A percentile compares a stretch with the other conserved stretches of the same genome.
Evolutionary conservation across 2,113 vertebrate genomes (phyloP).

Genomic region (Cottus gobio): DNA sequence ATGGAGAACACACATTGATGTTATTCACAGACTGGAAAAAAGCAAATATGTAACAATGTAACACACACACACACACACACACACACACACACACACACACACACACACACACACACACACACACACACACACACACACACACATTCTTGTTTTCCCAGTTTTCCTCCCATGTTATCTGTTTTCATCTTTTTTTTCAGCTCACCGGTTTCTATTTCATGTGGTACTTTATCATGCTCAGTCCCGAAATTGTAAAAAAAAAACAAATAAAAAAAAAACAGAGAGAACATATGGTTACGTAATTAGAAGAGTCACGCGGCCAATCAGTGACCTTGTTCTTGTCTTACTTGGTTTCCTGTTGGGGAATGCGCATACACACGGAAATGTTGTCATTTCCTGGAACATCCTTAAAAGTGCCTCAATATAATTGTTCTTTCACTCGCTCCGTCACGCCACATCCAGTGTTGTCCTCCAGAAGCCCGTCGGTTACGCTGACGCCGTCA

Average conservation of each 20-base stretch:
- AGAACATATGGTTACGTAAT: constrained; percentile 32
- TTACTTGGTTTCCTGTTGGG: constrained; percentile 61
- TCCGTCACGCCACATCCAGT: constrained; percentile 61
- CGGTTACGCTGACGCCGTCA: constrained; percentile 27
- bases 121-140: neutral
- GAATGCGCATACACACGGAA: constrained; percentile 60
- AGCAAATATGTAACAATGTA: constrained; percentile 53
- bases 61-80: neutral
- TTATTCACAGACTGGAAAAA: constrained; percentile 48
- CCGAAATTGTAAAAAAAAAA: constrained; percentile 67
- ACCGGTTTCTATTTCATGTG: constrained; percentile 44
- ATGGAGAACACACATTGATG: constrained; percentile 81
- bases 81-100: neutral
- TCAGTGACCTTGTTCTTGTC: constrained; percentile 64
- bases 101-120: neutral
- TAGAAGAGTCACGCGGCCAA: constrained; percentile 58
- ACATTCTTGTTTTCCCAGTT: constrained; percentile 25
- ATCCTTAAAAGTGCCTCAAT: constrained; percentile 86
- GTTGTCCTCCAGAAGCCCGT: constrained; percentile 43
- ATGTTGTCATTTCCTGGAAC: constrained; percentile 77
- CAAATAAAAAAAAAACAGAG: neutral
- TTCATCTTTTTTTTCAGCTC: constrained; percentile 43
- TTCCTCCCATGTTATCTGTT: constrained; percentile 28
- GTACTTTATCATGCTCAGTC: constrained; percentile 52
- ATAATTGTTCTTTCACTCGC: constrained; percentile 75